A percentile compares a stretch with the other conserved stretches of the same genome.
Conservation (phyloP, 1,140 invertebrate species). For the Dendrolimus punctatus region DNA sequence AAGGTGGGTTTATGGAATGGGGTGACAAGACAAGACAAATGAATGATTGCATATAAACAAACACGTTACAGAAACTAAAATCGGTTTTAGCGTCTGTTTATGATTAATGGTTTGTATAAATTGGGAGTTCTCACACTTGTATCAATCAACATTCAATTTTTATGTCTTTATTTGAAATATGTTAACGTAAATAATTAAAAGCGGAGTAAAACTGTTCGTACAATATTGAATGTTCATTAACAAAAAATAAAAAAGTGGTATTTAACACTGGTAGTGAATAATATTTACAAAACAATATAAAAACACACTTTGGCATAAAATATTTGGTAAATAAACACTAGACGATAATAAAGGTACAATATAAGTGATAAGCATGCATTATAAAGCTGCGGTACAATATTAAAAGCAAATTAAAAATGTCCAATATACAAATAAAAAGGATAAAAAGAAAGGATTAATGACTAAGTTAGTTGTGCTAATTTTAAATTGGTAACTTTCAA, state of each 20-base stretch:
- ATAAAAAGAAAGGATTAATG: conserved; percentile 6
- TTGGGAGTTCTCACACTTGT: conserved; percentile 37
- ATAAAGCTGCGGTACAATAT: conserved; percentile 1
- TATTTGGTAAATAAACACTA: conserved; percentile 12
- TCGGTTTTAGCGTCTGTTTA: conserved; percentile 53
- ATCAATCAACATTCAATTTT: conserved; percentile 28
- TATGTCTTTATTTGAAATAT: conserved; percentile 3
- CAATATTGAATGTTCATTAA: conserved; percentile 34
- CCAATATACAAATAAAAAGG: conserved; percentile 15
- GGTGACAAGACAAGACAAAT: conserved; percentile 67
- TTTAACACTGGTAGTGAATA: conserved; percentile 45
- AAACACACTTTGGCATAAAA: conserved; percentile 24
- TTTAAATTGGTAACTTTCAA: conserved; percentile 22
- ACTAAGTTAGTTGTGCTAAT: conserved; percentile 15
- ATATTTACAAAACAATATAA: conserved; percentile 37
- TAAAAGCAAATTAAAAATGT: conserved; percentile 14
- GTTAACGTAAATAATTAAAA: too few relatives aligned
- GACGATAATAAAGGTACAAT: conserved; percentile 6
- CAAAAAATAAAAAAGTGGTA: conserved; percentile 31
- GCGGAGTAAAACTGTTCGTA: too few relatives aligned
- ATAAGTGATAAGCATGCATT: conserved; percentile 5
- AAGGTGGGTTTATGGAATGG: conserved; percentile 65
- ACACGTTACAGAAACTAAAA: conserved; percentile 50
- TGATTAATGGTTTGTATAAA: conserved; percentile 47
- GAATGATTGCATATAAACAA: conserved; percentile 61